Conservation (phyloP, 2,113 vertebrate genomes). For the Propithecus coquereli region DNA sequence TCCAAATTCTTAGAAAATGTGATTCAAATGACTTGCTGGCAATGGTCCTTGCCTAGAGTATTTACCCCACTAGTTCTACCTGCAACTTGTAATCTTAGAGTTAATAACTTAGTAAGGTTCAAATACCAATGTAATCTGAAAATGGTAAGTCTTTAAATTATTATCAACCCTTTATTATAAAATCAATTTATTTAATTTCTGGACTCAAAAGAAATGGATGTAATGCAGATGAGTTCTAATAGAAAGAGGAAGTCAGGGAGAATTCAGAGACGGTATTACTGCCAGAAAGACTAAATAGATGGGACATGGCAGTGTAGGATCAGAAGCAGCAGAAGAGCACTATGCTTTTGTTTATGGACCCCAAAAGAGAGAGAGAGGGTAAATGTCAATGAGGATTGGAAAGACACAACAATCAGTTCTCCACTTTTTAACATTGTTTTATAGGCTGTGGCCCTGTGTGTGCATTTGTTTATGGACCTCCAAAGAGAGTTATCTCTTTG, state of each 20-base stretch:
- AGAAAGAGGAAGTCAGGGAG: background rate
- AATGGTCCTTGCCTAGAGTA: background rate
- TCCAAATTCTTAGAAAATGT: background rate
- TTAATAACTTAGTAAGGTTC: background rate
- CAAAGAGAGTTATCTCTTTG: background rate
- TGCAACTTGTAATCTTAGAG: background rate
- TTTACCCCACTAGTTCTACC: background rate
- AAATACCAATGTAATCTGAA: background rate
- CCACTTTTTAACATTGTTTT: background rate
- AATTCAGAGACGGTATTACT: background rate
- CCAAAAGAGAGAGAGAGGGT: background rate
- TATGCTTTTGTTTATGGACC: background rate
- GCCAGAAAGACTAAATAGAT: background rate
- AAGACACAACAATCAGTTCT: background rate
- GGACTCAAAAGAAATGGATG: background rate
- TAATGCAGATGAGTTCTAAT: background rate
- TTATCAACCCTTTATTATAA: background rate
- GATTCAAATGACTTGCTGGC: background rate
- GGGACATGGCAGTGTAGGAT: background rate
- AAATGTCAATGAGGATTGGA: background rate
- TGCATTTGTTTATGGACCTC: too few species aligned
- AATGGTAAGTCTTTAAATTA: background rate
- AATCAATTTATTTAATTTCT: background rate
- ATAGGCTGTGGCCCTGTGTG: background rate
- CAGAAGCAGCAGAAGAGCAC: background rate